phyloP scores from a whole-genome alignment of 2,888 invertebrate species.

The Theretra japonica region DNA sequence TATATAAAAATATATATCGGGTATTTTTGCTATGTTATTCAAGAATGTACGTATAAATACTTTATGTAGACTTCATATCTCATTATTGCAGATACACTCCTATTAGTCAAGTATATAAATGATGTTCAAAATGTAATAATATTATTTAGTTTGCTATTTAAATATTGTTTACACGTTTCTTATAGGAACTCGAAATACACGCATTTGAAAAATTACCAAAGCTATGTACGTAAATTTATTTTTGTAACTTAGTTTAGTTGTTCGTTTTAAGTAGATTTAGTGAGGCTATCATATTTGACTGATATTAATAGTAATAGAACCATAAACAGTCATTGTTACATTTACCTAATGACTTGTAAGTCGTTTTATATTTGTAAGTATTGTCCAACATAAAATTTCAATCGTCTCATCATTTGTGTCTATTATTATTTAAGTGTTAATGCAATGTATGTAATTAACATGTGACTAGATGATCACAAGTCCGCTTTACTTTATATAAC shows the following conservation, averaged over 20 bases:
- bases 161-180: slow-evolving; percentile 1
- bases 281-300: slow-evolving; percentile 64
- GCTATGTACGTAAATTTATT: slow-evolving; percentile 48
- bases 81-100: slow-evolving; percentile 1
- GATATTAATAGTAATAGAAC: slow-evolving; percentile 46
- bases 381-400: background rate
- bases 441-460: background rate
- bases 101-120: background rate
- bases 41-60: background rate
- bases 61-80: background rate
- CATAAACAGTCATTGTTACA: slow-evolving; percentile 19
- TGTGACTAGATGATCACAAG: background rate
- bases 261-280: slow-evolving; percentile 42
- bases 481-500: slow-evolving; percentile 13
- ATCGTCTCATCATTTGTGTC: background rate
- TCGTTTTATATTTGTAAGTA: slow-evolving; percentile 14
- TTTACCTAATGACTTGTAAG: slow-evolving; percentile 23
- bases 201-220: slow-evolving; percentile 54
- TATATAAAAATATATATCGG: background rate
- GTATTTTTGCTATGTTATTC: slow-evolving; percentile 15
- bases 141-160: background rate
- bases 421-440: background rate
- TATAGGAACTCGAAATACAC: slow-evolving; percentile 26
- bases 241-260: slow-evolving; percentile 48
- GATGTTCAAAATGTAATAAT: background rate